Base-by-base conservation (phyloP, 2,797 vertebrate species). In the Neomorphus geoffroyi region DNA sequence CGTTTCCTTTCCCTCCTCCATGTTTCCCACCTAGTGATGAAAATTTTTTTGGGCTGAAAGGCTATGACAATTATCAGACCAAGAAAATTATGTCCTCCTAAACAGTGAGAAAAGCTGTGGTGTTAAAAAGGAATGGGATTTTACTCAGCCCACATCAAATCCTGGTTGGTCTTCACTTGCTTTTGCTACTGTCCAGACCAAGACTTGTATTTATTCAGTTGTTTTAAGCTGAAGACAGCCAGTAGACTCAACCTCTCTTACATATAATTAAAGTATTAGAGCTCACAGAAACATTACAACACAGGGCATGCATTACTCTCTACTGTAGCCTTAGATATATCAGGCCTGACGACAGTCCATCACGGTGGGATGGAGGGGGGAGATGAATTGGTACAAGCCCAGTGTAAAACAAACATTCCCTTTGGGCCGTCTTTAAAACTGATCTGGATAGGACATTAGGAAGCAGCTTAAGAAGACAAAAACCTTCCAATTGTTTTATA, bases 361-460 rank as follows among this genome's bases (percentile, higher is more conserved):
- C 51, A 18, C 53, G 69, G 74, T 1, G 2, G n/a, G 10, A 28
- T 45, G 57, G 80, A 80, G 37, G 23, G 54, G n/a, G 58, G 48
- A 80, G 39, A 77, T 51, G 88, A 94, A 92, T 18, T 46, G 48
- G 82, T 84, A 81, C 39, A 45, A 91, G 48, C 26, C 72, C 69
- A 53, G 26, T 54, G 21, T 78, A 81, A 78, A 95, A 86, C 50
- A 66, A 93, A 88, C 43, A 75, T 54, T 85, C 66, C 80, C 61
- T 95, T 81, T 86, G 65, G 64, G 62, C 75, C 79, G 91, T 92
- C 90, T 82, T 93, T 75, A 94, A 96, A 95, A 87, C 35, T 69
- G 73, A 91, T 61, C 69, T 65, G 79, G 71, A 89, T n/a, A 46
- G 3, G 11, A 79, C 22, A 78, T 73, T 91, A 93, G 75, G 92